phyloP scores from a whole-genome alignment of 1,140 invertebrate genomes.

The Drosophila yakuba region DNA sequence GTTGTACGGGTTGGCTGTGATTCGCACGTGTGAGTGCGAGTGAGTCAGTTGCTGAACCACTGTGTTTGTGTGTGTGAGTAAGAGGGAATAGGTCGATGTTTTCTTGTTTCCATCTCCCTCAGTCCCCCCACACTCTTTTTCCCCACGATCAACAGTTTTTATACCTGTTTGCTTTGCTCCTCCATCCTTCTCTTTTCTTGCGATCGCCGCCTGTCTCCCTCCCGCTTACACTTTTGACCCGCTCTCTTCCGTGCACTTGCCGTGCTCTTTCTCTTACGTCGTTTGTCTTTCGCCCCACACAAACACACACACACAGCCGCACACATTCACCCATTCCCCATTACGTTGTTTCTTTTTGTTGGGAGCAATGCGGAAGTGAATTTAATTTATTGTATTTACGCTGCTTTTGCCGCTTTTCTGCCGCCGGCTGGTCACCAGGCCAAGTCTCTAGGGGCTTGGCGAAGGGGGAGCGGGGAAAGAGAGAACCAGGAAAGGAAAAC shows the following conservation, averaged over 20 bases:
- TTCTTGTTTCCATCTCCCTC: slow-evolving; percentile 26
- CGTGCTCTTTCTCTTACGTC: slow-evolving; percentile 61
- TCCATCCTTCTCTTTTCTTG: slow-evolving; percentile 13
- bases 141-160: slow-evolving; percentile 67
- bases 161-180: slow-evolving; percentile 69
- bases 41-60: slow-evolving; percentile 39
- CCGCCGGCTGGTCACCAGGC: slow-evolving; percentile 56
- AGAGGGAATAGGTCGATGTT: slow-evolving; percentile 44
- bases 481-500: slow-evolving; percentile 60
- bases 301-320: slow-evolving; percentile 42
- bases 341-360: slow-evolving; percentile 73
- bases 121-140: slow-evolving; percentile 1
- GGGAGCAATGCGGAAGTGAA: slow-evolving; percentile 85
- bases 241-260: slow-evolving; percentile 66
- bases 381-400: slow-evolving; percentile 84
- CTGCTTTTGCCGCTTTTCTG: slow-evolving; percentile 52
- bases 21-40: slow-evolving; percentile 58
- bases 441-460: slow-evolving; percentile 23
- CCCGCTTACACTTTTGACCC: slow-evolving; percentile 38
- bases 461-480: slow-evolving; percentile 3
- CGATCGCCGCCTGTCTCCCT: slow-evolving; percentile 40
- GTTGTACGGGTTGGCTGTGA: slow-evolving; percentile 43
- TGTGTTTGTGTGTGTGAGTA: slow-evolving; percentile 6
- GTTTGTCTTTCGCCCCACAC: slow-evolving; percentile 50
- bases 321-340: slow-evolving; percentile 50